Conservation (phyloP, 2,113 vertebrate species). For the Hemicordylus capensis region DNA sequence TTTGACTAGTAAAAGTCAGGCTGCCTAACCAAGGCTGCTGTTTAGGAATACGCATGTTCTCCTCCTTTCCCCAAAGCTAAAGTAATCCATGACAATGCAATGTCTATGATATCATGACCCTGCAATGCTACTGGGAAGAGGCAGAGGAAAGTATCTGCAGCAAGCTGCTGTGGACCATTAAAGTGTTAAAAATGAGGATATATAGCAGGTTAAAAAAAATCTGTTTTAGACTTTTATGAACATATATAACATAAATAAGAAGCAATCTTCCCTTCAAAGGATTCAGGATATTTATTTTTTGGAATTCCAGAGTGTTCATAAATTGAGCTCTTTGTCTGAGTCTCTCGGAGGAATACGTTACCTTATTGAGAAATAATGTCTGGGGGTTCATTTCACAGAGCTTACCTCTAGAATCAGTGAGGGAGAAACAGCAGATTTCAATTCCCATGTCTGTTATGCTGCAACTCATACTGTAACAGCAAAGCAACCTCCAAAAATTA, state of each 20-base stretch:
- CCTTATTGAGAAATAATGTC: conserved; percentile 1
- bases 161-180: neutral
- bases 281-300: conserved; percentile 12
- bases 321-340: neutral
- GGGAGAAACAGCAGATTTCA: conserved; percentile 33
- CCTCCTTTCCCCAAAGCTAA: neutral
- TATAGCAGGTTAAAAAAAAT: neutral
- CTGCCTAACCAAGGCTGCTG: neutral
- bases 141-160: neutral
- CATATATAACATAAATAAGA: neutral
- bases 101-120: fast-evolving
- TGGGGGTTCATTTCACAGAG: conserved; percentile 8
- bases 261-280: neutral
- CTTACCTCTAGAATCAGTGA: neutral
- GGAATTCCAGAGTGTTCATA: neutral
- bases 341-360: conserved; percentile 16
- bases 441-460: fast-evolving
- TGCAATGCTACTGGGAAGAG: neutral
- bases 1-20: neutral
- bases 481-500: neutral
- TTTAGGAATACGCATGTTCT: neutral
- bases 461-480: neutral
- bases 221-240: conserved; percentile 7
- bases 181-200: neutral
- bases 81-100: neutral